phyloP scores from a whole-genome alignment of 2,113 vertebrate species.

The Rhineura floridana region DNA sequence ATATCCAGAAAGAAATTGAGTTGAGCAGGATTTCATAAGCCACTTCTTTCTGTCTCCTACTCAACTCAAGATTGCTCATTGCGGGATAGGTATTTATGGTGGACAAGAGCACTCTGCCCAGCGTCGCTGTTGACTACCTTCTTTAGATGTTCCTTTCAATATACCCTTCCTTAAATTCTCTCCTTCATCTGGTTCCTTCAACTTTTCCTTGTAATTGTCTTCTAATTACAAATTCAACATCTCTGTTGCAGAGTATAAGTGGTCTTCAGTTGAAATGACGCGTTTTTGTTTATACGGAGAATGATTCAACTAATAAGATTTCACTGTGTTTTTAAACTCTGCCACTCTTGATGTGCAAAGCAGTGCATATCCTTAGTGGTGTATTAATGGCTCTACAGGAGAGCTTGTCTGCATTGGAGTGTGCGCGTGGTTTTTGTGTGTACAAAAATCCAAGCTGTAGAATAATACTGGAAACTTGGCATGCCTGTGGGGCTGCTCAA shows the following conservation, averaged over 20 bases:
- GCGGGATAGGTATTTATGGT: not conserved
- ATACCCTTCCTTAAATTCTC: not conserved
- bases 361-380: not conserved
- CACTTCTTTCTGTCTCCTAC: not conserved
- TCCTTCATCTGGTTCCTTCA: not conserved
- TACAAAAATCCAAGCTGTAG: not conserved
- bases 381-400: not conserved
- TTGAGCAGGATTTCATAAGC: not conserved
- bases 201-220: not conserved
- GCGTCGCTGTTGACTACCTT: not conserved
- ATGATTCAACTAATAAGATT: not conserved
- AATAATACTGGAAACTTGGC: slow-evolving; percentile 33
- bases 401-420: not conserved
- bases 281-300: not conserved
- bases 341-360: slow-evolving; percentile 36
- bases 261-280: not conserved
- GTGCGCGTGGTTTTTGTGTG: rapidly evolving
- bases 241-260: too few relatives aligned
- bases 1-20: not conserved
- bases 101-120: not conserved
- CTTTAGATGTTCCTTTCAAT: not conserved
- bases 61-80: not conserved
- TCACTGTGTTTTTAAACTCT: not conserved
- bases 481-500: slow-evolving; percentile 20
- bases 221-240: not conserved